A percentile compares a stretch with the other conserved stretches of the same genome.
Evolutionary conservation across 2,888 invertebrate species (phyloP).

Genomic region (Diachrysia chrysitis): DNA sequence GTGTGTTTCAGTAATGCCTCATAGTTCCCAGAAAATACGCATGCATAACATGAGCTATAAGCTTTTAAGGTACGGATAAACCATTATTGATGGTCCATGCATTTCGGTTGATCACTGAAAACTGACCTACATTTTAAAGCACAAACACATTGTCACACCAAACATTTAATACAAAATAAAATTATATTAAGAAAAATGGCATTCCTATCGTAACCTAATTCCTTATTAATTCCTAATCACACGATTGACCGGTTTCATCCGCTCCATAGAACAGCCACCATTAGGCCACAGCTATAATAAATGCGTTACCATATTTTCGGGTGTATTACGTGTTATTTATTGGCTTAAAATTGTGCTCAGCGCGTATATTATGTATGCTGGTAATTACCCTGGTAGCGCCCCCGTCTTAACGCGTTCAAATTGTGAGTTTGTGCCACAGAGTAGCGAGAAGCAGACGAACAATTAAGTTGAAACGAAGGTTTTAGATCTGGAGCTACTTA

Average conservation of each 20-base stretch:
- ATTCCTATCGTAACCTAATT: neutral
- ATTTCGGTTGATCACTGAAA: too few relatives aligned
- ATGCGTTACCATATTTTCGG: conserved; percentile 85
- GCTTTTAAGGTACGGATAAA: too few relatives aligned
- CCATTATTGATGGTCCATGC: too few relatives aligned
- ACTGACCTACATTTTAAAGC: too few relatives aligned
- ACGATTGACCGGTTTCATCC: conserved; percentile 41
- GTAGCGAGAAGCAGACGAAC: neutral
- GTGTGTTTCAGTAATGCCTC: too few relatives aligned
- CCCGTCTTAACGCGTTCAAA: conserved; percentile 61
- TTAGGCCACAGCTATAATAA: conserved; percentile 75
- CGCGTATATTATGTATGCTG: conserved; percentile 85
- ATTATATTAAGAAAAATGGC: too few relatives aligned
- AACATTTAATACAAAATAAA: too few relatives aligned
- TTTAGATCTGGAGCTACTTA: too few relatives aligned
- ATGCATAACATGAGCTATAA: too few relatives aligned
- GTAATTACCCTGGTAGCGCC: conserved; percentile 77
- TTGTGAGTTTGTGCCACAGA: conserved; percentile 41
- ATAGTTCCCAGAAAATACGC: too few relatives aligned
- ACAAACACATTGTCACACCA: too few relatives aligned
- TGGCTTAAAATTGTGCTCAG: conserved; percentile 88
- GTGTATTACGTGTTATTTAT: conserved; percentile 85
- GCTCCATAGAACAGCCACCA: conserved; percentile 58
- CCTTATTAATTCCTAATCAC: conserved; percentile 16
- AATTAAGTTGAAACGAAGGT: neutral